Evolutionary conservation across 2,113 vertebrate species (phyloP).

Genomic region (Catagonus wagneri): DNA sequence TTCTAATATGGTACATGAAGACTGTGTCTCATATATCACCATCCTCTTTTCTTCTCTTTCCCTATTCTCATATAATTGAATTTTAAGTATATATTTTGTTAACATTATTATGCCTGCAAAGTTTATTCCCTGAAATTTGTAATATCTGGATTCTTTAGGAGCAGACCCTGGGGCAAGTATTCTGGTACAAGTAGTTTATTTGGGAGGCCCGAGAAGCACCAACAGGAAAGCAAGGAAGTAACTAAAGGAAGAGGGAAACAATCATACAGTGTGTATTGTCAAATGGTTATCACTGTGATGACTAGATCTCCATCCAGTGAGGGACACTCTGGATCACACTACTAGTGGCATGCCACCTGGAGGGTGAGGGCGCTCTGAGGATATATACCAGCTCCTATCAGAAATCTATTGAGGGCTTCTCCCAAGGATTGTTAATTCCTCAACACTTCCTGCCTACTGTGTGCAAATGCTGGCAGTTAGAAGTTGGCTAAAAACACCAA

Average conservation of each 20-base stretch:
- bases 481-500: background rate
- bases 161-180: background rate
- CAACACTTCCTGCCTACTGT: background rate
- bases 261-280: background rate
- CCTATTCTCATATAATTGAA: background rate
- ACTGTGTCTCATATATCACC: background rate
- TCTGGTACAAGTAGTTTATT: background rate
- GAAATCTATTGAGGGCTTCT: background rate
- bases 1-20: background rate
- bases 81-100: background rate
- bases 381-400: background rate
- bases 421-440: background rate
- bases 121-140: constrained; percentile 20
- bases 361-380: background rate
- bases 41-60: background rate
- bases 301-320: background rate
- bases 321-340: background rate
- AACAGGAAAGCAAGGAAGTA: background rate
- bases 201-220: background rate
- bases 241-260: background rate
- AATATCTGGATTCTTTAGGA: background rate
- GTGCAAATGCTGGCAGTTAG: background rate
- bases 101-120: background rate
- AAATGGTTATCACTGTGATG: background rate
- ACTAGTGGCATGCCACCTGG: background rate